Percentiles rank a stretch among this genome's conserved stretches.
These are phyloP conservation scores for Syritta pipiens DNA, from an alignment of 2,888 invertebrate genomes.

Conservation along the genomic window DNA sequence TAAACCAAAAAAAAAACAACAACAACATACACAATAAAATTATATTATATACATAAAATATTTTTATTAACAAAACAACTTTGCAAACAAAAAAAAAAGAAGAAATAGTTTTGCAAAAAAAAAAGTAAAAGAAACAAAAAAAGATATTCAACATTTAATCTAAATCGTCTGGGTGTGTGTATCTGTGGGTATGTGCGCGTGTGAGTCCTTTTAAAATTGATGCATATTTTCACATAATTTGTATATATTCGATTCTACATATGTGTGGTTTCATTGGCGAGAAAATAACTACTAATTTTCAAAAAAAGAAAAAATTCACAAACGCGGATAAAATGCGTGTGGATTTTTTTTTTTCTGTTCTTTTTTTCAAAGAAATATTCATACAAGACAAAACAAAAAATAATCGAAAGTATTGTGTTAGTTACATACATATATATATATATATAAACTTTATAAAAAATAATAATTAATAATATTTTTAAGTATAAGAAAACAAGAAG, in stretches of 20 bases:
- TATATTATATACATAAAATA: conserved; percentile 10
- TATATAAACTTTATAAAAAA: conserved; percentile 2
- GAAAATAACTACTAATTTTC: no score
- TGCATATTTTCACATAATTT: not conserved
- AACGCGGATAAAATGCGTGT: no score
- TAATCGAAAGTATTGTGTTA: no score
- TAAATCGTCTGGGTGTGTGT: not conserved
- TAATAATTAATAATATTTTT: conserved; percentile 16
- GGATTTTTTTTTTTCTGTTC: no score
- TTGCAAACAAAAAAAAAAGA: not conserved
- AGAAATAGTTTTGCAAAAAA: not conserved
- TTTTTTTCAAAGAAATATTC: no score
- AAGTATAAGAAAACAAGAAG: conserved; percentile 24
- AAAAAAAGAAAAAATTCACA: no score
- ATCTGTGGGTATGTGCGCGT: no score
- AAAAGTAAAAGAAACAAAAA: not conserved
- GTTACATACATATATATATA: not conserved
- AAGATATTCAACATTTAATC: not conserved
- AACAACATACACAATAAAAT: not conserved
- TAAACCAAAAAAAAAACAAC: conserved; percentile 21
- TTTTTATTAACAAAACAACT: not conserved
- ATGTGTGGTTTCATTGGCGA: conserved; percentile 36
- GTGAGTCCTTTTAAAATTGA: not conserved
- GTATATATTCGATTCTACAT: not conserved
- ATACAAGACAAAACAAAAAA: no score